Conservation (phyloP, 2,113 vertebrate species). For the Hippocampus barbouri region DNA sequence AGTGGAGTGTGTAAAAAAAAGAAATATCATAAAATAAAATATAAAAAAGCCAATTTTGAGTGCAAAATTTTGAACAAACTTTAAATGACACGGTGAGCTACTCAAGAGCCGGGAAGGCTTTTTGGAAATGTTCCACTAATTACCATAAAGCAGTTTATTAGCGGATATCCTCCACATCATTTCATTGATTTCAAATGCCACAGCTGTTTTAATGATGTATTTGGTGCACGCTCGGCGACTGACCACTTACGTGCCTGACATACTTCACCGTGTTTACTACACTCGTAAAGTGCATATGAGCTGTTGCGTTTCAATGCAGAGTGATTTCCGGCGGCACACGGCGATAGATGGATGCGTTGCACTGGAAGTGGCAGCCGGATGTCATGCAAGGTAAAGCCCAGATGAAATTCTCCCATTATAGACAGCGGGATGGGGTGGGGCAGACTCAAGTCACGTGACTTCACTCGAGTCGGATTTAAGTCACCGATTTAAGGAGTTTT, state of each 20-base stretch:
- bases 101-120: conserved; percentile 5
- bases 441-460: neutral
- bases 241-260: conserved; percentile 39
- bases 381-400: conserved; percentile 34
- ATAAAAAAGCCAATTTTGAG: neutral
- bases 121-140: conserved; percentile 47
- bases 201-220: conserved; percentile 27
- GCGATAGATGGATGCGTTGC: conserved; percentile 43
- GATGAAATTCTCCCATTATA: neutral
- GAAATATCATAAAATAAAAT: neutral
- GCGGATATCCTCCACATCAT: conserved; percentile 38
- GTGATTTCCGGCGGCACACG: conserved; percentile 41
- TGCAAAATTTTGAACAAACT: neutral
- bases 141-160: conserved; percentile 49
- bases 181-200: conserved; percentile 43
- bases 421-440: neutral
- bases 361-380: conserved; percentile 37
- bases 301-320: conserved; percentile 52
- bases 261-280: conserved; percentile 50
- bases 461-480: neutral
- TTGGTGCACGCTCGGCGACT: conserved; percentile 24
- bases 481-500: neutral
- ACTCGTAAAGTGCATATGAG: conserved; percentile 47
- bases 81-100: conserved; percentile 44
- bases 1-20: conserved; percentile 12